phyloP scores from a whole-genome alignment of 2,113 vertebrate species.

The Oostethus manadensis region DNA sequence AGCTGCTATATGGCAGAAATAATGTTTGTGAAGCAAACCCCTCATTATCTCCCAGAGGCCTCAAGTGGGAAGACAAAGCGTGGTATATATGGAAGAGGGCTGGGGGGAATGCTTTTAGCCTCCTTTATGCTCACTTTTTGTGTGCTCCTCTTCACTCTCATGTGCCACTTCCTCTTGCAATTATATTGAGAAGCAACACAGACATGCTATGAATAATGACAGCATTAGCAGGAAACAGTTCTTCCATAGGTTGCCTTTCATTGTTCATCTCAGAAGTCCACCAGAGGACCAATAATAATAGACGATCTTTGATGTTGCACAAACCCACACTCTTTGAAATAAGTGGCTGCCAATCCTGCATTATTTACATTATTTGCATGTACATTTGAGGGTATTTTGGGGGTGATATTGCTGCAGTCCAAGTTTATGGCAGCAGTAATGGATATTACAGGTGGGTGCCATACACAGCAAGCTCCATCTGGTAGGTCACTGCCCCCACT shows the following conservation, averaged over 20 bases:
- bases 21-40: slow-evolving; percentile 72
- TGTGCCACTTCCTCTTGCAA: slow-evolving; percentile 23
- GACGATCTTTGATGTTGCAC: not conserved
- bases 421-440: no score
- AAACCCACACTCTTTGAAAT: not conserved
- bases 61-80: slow-evolving; percentile 46
- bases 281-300: not conserved
- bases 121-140: slow-evolving; percentile 41
- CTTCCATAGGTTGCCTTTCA: not conserved
- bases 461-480: no score
- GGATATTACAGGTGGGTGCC: no score
- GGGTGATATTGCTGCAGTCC: no score
- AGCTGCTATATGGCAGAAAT: slow-evolving; percentile 72
- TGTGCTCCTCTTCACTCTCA: slow-evolving; percentile 38
- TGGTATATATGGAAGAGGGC: slow-evolving; percentile 15
- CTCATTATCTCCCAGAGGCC: slow-evolving; percentile 65
- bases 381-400: no score
- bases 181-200: slow-evolving; percentile 13
- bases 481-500: no score
- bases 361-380: not conserved
- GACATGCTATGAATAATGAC: slow-evolving; percentile 13
- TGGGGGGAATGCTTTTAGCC: slow-evolving; percentile 55
- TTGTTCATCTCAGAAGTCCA: slow-evolving; percentile 9
- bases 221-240: slow-evolving; percentile 21
- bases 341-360: not conserved